Conservation (phyloP, 2,113 vertebrate species). For the Pampusana beccarii region DNA sequence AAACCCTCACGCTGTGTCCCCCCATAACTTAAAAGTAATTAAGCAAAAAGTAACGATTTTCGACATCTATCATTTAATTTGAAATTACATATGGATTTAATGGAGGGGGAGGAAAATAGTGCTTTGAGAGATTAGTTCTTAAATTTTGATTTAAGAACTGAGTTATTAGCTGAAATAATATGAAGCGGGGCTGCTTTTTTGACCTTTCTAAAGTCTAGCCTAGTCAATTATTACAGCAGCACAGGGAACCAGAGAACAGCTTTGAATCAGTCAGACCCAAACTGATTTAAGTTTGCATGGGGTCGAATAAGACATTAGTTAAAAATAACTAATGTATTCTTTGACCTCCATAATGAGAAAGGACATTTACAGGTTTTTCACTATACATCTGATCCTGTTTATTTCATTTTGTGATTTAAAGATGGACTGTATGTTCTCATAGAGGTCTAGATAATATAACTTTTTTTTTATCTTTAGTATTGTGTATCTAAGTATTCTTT, state of each 20-base stretch:
- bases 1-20: constrained; percentile 72
- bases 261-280: constrained; percentile 79
- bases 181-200: constrained; percentile 69
- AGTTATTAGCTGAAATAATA: constrained; percentile 78
- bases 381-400: constrained; percentile 60
- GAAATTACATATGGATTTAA: constrained; percentile 74
- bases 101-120: constrained; percentile 65
- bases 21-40: constrained; percentile 74
- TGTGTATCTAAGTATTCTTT: neutral
- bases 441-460: neutral
- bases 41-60: constrained; percentile 74
- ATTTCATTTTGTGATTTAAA: constrained; percentile 43
- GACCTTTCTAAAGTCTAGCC: constrained; percentile 75
- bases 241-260: constrained; percentile 74
- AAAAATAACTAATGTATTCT: constrained; percentile 77
- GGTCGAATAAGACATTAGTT: constrained; percentile 76
- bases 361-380: constrained; percentile 62
- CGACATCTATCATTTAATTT: constrained; percentile 77
- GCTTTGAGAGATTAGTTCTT: constrained; percentile 80
- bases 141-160: constrained; percentile 78
- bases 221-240: constrained; percentile 79
- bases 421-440: neutral
- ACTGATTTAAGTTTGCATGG: constrained; percentile 81
- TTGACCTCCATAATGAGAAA: constrained; percentile 75
- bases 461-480: neutral